These are phyloP conservation scores for Chironomus tepperi DNA, from an alignment of 1,140 invertebrate species.

Conservation along the genomic window DNA sequence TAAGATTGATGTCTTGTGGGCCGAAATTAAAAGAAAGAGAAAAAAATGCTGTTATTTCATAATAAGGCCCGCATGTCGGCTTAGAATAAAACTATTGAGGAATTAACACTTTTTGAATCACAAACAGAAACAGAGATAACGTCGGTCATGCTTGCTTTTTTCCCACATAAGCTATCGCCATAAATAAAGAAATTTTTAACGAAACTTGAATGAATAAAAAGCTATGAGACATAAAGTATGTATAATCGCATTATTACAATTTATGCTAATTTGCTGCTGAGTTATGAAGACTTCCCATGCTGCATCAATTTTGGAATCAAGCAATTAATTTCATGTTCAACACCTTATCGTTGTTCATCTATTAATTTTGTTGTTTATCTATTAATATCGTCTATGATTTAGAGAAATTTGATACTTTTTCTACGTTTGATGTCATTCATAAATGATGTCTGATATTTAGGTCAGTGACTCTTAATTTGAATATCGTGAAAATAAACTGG, in stretches of 20 bases:
- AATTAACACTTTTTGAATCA: too few relatives aligned
- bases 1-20: too few relatives aligned
- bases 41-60: too few relatives aligned
- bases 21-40: too few relatives aligned
- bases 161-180: neutral
- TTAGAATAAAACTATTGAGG: too few relatives aligned
- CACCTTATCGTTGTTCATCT: neutral
- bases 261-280: conserved; percentile 1
- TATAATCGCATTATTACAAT: neutral
- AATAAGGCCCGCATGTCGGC: too few relatives aligned
- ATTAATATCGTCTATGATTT: neutral
- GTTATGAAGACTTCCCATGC: conserved; percentile 1
- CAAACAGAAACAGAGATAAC: too few relatives aligned
- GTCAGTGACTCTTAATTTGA: too few relatives aligned
- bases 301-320: neutral
- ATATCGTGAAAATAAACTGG: too few relatives aligned
- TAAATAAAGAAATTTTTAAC: conserved; percentile 1
- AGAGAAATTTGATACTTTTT: conserved; percentile 9
- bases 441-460: too few relatives aligned
- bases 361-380: neutral
- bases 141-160: too few relatives aligned
- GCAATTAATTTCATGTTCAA: neutral
- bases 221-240: neutral
- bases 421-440: neutral
- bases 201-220: neutral